phyloP scores from a whole-genome alignment of 2,113 vertebrate species.

The Paramisgurnus dabryanus region DNA sequence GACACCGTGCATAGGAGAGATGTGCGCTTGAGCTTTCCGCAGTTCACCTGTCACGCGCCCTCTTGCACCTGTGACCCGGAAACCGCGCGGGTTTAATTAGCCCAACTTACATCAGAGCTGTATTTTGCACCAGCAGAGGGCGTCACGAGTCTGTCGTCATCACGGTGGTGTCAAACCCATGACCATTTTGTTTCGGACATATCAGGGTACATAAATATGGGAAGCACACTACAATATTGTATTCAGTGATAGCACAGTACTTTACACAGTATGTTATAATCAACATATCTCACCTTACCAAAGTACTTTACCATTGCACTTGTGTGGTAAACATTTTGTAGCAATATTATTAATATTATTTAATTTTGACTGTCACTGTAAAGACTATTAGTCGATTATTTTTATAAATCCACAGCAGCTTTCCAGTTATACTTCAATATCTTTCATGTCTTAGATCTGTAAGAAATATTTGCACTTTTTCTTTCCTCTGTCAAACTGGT shows the following conservation, averaged over 20 bases:
- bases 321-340: too few species aligned
- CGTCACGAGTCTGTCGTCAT: not conserved
- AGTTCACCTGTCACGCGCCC: slow-evolving; percentile 24
- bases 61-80: not conserved
- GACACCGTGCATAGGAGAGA: not conserved
- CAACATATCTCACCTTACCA: not conserved
- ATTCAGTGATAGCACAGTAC: not conserved
- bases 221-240: not conserved
- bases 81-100: not conserved
- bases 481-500: not conserved
- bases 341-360: too few species aligned
- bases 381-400: too few species aligned
- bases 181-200: not conserved
- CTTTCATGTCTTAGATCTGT: not conserved
- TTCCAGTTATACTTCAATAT: too few species aligned
- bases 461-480: not conserved
- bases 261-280: too few species aligned
- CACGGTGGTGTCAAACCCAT: too few species aligned
- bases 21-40: not conserved
- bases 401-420: too few species aligned
- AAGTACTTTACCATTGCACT: not conserved
- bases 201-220: not conserved
- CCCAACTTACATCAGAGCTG: not conserved
- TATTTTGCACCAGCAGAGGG: slow-evolving; percentile 6
- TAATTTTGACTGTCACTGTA: too few species aligned